phyloP scores from a whole-genome alignment of 2,797 vertebrate species.

The Sparidentex hasta region DNA sequence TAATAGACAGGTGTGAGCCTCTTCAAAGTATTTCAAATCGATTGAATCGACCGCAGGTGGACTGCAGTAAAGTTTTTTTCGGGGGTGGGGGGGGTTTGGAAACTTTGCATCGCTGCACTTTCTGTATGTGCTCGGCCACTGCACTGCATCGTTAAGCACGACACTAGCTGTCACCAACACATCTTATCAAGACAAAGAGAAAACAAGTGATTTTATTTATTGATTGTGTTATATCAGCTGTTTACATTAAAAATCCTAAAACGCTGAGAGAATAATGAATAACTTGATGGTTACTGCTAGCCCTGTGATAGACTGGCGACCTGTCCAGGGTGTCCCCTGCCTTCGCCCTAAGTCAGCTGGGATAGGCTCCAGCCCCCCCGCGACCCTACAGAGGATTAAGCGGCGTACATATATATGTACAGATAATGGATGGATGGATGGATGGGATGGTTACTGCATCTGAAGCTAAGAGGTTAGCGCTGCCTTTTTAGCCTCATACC shows the following conservation, averaged over 20 bases:
- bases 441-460: neutral
- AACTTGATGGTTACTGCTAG: neutral
- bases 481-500: neutral
- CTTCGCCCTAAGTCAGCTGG: too few relatives aligned
- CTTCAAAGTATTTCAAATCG: conserved; percentile 40
- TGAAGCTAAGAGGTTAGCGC: neutral
- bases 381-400: too few relatives aligned
- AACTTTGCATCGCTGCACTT: conserved; percentile 34
- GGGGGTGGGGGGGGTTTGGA: neutral
- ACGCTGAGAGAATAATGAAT: neutral
- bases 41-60: conserved; percentile 29
- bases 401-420: too few relatives aligned
- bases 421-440: too few relatives aligned
- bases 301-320: too few relatives aligned
- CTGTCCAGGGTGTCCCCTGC: too few relatives aligned
- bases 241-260: conserved; percentile 13
- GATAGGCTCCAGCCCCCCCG: too few relatives aligned
- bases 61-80: conserved; percentile 40
- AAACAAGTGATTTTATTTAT: neutral
- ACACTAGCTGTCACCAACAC: conserved; percentile 29
- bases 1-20: conserved; percentile 35
- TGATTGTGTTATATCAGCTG: conserved; percentile 7
- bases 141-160: conserved; percentile 20
- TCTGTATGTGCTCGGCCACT: conserved; percentile 16
- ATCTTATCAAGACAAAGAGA: conserved; percentile 31